Conservation (phyloP, 2,113 vertebrate genomes). For the Gallinago jamesoni region DNA sequence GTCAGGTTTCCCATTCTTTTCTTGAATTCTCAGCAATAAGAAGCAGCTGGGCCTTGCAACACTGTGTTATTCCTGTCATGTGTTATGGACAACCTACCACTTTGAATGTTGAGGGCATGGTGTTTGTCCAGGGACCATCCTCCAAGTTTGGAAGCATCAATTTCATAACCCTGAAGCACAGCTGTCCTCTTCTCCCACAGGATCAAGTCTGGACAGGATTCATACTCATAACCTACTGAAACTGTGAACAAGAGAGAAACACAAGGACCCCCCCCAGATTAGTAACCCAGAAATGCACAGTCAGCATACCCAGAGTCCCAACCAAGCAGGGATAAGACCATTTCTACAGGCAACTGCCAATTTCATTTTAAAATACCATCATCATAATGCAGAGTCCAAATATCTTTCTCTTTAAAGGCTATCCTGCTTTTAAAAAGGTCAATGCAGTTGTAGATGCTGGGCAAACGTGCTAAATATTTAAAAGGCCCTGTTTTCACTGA, state of each 20-base stretch:
- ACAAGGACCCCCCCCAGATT: not conserved
- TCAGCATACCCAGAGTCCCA: not conserved
- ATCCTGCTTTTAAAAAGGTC: slow-evolving; percentile 9
- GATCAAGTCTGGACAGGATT: slow-evolving; percentile 96
- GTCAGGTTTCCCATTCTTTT: not conserved
- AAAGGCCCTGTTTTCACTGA: not conserved
- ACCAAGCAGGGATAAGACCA: not conserved
- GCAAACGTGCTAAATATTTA: not conserved
- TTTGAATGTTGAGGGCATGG: slow-evolving; percentile 95
- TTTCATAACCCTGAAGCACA: slow-evolving; percentile 93
- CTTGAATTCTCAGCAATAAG: not conserved
- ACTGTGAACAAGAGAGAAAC: slow-evolving; percentile 70
- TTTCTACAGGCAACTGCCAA: not conserved
- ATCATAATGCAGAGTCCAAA: not conserved
- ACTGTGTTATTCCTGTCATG: not conserved
- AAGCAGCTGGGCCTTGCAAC: not conserved
- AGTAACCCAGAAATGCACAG: not conserved
- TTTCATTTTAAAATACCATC: not conserved
- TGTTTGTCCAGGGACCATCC: slow-evolving; percentile 96
- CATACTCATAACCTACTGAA: slow-evolving; percentile 96
- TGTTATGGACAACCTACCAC: slow-evolving; percentile 78
- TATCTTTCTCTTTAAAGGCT: not conserved
- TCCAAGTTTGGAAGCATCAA: slow-evolving; percentile 91
- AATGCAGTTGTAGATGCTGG: not conserved
- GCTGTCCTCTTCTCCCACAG: slow-evolving; percentile 98